Evolutionary conservation across 2,113 vertebrate species (phyloP), one percentile per base, ranked within the genome.

Genomic region (Sterrhoptilus dennistouni): DNA sequence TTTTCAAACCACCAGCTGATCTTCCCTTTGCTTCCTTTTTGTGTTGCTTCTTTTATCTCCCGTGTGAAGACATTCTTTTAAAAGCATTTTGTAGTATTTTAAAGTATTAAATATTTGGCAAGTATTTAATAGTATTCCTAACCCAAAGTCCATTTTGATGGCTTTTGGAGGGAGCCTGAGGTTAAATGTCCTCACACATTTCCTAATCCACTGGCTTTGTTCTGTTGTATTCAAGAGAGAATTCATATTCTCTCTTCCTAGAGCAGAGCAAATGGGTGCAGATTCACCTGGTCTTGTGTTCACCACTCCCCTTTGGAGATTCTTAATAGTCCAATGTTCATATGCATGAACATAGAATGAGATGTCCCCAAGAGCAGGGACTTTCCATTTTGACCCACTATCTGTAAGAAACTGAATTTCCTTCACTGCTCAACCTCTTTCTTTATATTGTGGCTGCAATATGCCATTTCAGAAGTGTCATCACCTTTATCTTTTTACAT

Each of bases 401-500:
- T n/a, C 35, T 54, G 52, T 70, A n/a, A 38, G 61, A 79, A 65
- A 45, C 61, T 66, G 87, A 75, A 85, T 89, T 87, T 85, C 85
- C 75, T 91, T 74, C 79, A 22, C 14, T 14, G n/a, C 44, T 90
- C 76, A 87, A 29, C 29, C 59, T 64, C 89, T 59, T 65, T 79
- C 87, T 91, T 82, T 77, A 79, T 60, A 81, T 36, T 59, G 87
- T 85, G 95, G 81, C 71, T 83, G 87, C 61, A 29, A 61, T 40
- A 14, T 0, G 9, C 89, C 44, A 77, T 93, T 94, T 96, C 95
- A 97, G 79, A 88, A 80, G 80, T 70, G 91, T 78, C 45, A 52
- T 93, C 95, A 96, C 97, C 96, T 97, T 95, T 68, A 84, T 97
- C 87, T 95, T 96, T 97, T 96, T 54, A 88, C 96, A 96, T 97